Conservation (phyloP, 64 coral and sea anemone species). For the Hydrozoanthus tunicans region DNA sequence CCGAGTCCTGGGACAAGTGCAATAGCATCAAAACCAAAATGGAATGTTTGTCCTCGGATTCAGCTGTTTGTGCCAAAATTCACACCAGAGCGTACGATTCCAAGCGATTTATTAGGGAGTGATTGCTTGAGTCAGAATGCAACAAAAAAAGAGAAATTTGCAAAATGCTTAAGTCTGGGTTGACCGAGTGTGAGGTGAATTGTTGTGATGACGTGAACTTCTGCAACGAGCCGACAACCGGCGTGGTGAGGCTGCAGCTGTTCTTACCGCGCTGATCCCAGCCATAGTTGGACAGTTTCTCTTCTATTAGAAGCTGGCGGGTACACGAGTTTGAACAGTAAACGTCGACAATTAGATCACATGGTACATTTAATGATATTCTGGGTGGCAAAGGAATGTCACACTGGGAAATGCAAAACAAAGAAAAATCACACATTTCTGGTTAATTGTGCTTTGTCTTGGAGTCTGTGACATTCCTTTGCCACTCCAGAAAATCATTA, state of each 20-base stretch:
- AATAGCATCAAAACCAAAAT: background rate
- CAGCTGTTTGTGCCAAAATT: background rate
- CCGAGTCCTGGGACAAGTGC: background rate
- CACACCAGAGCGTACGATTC: background rate
- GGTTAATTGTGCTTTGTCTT: too few species aligned
- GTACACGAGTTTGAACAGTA: too few species aligned
- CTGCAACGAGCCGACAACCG: background rate
- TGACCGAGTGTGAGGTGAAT: slow-evolving; percentile 1
- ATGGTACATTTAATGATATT: too few species aligned
- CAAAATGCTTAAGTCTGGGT: background rate
- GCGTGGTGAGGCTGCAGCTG: background rate
- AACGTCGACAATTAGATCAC: too few species aligned
- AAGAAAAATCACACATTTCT: too few species aligned
- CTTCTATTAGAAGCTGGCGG: background rate
- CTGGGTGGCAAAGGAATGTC: too few species aligned
- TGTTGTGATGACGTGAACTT: background rate
- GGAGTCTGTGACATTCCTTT: too few species aligned
- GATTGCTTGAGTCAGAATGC: background rate
- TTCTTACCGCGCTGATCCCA: background rate
- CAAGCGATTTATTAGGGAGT: background rate
- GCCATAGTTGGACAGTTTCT: background rate
- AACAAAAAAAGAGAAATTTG: background rate
- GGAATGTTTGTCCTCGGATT: background rate
- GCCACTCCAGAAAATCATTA: too few species aligned
- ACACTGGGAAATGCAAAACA: too few species aligned